Conservation (phyloP, 2,888 invertebrate species). For the Hoplodrina ambigua region DNA sequence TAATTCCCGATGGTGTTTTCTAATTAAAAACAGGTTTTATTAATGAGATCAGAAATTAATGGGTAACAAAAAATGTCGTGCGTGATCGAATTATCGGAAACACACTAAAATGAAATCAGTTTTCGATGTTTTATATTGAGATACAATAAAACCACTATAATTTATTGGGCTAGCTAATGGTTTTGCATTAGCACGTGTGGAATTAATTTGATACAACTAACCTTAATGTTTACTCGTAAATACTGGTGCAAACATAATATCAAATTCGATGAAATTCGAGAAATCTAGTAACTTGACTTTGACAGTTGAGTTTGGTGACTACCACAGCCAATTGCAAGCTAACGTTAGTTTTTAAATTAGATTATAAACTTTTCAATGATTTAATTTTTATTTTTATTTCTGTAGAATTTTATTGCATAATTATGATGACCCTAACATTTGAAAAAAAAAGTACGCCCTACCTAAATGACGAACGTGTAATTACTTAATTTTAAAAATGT, state of each 20-base stretch:
- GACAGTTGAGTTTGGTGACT: no score
- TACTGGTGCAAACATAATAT: background rate
- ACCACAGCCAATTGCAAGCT: no score
- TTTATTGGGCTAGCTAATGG: conserved; percentile 29
- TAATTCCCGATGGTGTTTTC: conserved; percentile 55
- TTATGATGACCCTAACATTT: no score
- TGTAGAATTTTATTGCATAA: no score
- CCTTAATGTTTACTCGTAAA: background rate
- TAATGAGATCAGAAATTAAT: conserved; percentile 52
- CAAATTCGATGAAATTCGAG: background rate
- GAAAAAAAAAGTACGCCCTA: no score
- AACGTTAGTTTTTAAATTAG: no score
- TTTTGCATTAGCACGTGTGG: conserved; percentile 29
- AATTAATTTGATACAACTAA: conserved; percentile 26
- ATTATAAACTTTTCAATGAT: no score
- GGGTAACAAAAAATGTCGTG: conserved; percentile 34
- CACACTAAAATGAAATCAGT: conserved; percentile 31
- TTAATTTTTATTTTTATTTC: no score
- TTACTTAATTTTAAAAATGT: no score
- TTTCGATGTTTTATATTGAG: conserved; percentile 41
- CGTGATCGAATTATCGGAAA: conserved; percentile 40
- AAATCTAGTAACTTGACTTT: no score
- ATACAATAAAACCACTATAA: conserved; percentile 33
- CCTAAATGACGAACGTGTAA: no score
- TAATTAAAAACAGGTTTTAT: conserved; percentile 54